Evolutionary conservation across 2,888 invertebrate genomes (phyloP).

Genomic region (Chrysolina oricalcia): DNA sequence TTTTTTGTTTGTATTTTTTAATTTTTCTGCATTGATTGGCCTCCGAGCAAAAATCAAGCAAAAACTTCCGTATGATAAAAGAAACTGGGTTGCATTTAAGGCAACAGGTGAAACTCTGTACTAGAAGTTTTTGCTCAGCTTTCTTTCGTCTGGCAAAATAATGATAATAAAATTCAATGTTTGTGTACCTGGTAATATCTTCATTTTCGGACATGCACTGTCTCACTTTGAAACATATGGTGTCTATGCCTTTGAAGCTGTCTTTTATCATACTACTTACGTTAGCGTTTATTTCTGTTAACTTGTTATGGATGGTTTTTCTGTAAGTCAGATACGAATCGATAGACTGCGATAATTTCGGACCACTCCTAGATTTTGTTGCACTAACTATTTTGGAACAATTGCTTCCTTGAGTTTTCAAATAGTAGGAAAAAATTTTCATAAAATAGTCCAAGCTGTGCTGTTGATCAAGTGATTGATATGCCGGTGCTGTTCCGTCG

Average conservation of each 20-base stretch:
- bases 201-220: constrained; percentile 52
- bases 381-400: constrained; percentile 1
- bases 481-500: not conserved
- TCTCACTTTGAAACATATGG: constrained; percentile 60
- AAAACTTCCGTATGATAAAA: too few species aligned
- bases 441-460: constrained; percentile 14
- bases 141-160: too few species aligned
- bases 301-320: constrained; percentile 53
- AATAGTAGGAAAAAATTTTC: constrained; percentile 20
- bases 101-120: too few species aligned
- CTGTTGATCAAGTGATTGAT: constrained; percentile 11
- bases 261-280: constrained; percentile 58
- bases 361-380: constrained; percentile 19
- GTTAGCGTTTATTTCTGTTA: constrained; percentile 58
- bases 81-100: too few species aligned
- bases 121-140: too few species aligned
- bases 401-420: not conserved
- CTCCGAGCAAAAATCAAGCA: too few species aligned
- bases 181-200: constrained; percentile 18
- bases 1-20: not conserved
- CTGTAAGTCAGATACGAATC: constrained; percentile 49
- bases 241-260: constrained; percentile 59
- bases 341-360: constrained; percentile 29
- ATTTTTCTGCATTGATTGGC: too few species aligned
- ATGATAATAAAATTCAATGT: not conserved